Conservation (phyloP, 1,140 invertebrate genomes). For the Subanguina moxae region DNA sequence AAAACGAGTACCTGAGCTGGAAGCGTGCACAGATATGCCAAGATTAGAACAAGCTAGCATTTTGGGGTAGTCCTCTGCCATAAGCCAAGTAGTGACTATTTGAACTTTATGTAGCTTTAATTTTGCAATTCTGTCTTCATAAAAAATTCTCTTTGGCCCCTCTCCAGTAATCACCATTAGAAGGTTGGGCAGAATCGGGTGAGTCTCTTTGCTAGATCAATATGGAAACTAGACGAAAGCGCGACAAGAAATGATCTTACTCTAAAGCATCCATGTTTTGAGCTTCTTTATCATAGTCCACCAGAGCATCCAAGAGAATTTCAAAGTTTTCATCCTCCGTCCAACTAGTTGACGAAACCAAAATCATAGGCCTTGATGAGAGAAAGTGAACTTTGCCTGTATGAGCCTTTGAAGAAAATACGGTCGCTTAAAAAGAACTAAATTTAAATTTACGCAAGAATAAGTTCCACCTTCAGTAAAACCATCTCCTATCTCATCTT, state of each 20-base stretch:
- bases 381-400: constrained; percentile 35
- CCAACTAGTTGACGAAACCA: constrained; percentile 97
- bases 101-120: constrained; percentile 73
- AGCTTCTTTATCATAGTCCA: constrained; percentile 63
- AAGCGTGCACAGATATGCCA: constrained; percentile 88
- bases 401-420: not conserved
- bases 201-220: no score
- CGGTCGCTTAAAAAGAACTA: constrained; percentile 11
- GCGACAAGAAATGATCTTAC: no score
- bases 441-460: no score
- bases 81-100: constrained; percentile 85
- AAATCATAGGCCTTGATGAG: constrained; percentile 71
- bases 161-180: constrained; percentile 73
- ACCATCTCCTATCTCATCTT: no score
- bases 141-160: constrained; percentile 84
- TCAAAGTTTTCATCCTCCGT: constrained; percentile 97
- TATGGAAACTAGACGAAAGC: no score
- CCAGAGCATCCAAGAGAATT: constrained; percentile 77
- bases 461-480: no score
- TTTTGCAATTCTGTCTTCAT: constrained; percentile 67
- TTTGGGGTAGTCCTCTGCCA: constrained; percentile 75
- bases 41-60: constrained; percentile 77
- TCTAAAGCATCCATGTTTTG: no score
- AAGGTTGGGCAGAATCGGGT: constrained; percentile 23
- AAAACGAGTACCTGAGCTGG: constrained; percentile 74